Conservation (phyloP, 2,888 invertebrate genomes). For the Cephus pygmeus region DNA sequence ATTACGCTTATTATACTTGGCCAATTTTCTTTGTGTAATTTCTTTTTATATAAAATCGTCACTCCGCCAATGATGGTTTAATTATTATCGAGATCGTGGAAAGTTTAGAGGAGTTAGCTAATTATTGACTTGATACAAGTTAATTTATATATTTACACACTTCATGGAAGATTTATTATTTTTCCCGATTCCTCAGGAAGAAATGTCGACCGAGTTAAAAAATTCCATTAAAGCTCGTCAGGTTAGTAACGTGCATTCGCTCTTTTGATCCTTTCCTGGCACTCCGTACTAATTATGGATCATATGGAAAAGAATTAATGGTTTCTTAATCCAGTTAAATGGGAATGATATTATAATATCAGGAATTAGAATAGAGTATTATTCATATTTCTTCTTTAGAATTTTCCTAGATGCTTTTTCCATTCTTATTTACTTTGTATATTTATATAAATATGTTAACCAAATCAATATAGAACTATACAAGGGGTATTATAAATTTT, state of each 20-base stretch:
- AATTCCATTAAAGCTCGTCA: slow-evolving; percentile 54
- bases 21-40: neutral
- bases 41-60: neutral
- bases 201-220: slow-evolving; percentile 56
- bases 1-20: neutral
- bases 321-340: neutral
- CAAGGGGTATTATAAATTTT: neutral
- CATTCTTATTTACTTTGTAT: neutral
- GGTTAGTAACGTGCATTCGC: slow-evolving; percentile 57
- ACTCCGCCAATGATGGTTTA: neutral
- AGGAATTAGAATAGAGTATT: neutral
- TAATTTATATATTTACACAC: slow-evolving; percentile 31
- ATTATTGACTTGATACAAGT: neutral
- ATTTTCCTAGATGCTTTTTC: neutral
- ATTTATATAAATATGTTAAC: neutral
- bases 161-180: slow-evolving; percentile 58
- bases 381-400: neutral
- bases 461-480: neutral
- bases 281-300: slow-evolving; percentile 24
- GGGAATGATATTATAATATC: neutral
- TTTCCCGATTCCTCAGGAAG: slow-evolving; percentile 58
- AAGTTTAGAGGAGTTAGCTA: neutral
- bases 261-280: slow-evolving; percentile 31
- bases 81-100: neutral
- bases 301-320: neutral